Base-by-base conservation (phyloP, 2,797 vertebrate genomes). In the Vipera ursinii region DNA sequence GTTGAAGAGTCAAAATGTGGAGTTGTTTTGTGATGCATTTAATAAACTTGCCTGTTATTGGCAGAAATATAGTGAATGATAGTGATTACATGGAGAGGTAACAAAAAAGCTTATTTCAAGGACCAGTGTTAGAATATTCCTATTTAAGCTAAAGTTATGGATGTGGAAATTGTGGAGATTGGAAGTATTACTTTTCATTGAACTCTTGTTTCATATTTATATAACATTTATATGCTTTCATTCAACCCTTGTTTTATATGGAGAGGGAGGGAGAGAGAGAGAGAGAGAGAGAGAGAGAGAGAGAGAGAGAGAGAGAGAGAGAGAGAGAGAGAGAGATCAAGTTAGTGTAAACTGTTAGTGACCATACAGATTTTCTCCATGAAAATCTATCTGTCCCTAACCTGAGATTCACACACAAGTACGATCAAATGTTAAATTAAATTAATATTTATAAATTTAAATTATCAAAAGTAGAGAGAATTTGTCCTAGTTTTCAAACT, bases 281-380 rank as follows among this genome's bases (percentile, higher is more conserved):
- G 15, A 8, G 7, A 2, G 65, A 32, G n/a, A 6, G n/a, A 6
- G 15, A 7, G 4, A n/a, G 2, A 3, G n/a, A 38, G 15, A 0
- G 14, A 38, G 69, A 2, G 65, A 32, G 14, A 7, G n/a, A 6
- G 17, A 8, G 7, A 53, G 5, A 32, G 6, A 4, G 6, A 44
- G 17, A 0, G 6, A 44, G 65, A 1, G 63, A 32, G n/a, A 6
- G n/a, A 6, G 14, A 7, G 1, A 73, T 44, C 38, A 44, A 78
- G 7, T 78, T 44, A 10, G 32, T 78, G 38, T 78, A 20, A 44
- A 38, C 7, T 78, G 17, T 78, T 78, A 44, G 32, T 44, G 38
- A 44, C 1, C 8, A 78, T 20, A 38, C 6, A 78, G 73, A 78
- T 78, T 78, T 44, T 69, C 8, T 78, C 73, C 7, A 22, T 78